These are phyloP conservation scores for Timema cristinae DNA, from an alignment of 2,888 invertebrate species.

Conservation along the genomic window DNA sequence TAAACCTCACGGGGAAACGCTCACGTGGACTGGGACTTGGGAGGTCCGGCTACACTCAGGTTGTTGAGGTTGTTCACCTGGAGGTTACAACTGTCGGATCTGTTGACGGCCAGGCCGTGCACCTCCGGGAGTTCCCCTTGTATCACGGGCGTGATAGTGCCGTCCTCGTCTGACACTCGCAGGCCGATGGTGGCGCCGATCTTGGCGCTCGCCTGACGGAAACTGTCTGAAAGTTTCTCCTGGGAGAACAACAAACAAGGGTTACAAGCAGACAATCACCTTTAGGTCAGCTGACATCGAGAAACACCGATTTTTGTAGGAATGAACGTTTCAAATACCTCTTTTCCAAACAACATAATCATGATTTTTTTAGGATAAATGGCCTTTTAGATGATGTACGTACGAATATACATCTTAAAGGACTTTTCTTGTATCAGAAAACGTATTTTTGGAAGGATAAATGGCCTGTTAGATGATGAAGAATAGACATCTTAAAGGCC, in stretches of 20 bases:
- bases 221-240: constrained; percentile 67
- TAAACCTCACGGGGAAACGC: neutral
- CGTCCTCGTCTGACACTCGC: constrained; percentile 66
- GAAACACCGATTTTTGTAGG: no score
- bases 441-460: no score
- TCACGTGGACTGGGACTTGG: constrained; percentile 10
- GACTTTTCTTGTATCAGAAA: no score
- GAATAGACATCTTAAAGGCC: no score
- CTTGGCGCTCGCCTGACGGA: constrained; percentile 78
- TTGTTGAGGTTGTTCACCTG: neutral
- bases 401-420: no score
- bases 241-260: constrained; percentile 33
- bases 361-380: no score
- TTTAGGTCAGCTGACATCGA: no score
- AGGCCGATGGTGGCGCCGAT: constrained; percentile 80
- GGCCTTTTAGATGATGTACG: no score
- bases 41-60: neutral
- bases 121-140: constrained; percentile 24
- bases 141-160: constrained; percentile 41
- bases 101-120: neutral
- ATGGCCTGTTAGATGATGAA: no score
- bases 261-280: no score
- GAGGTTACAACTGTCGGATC: constrained; percentile 8
- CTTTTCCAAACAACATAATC: no score
- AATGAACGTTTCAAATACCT: no score